Base-by-base conservation (phyloP, 92 coral and sea anemone species). In the Porites divaricata region DNA sequence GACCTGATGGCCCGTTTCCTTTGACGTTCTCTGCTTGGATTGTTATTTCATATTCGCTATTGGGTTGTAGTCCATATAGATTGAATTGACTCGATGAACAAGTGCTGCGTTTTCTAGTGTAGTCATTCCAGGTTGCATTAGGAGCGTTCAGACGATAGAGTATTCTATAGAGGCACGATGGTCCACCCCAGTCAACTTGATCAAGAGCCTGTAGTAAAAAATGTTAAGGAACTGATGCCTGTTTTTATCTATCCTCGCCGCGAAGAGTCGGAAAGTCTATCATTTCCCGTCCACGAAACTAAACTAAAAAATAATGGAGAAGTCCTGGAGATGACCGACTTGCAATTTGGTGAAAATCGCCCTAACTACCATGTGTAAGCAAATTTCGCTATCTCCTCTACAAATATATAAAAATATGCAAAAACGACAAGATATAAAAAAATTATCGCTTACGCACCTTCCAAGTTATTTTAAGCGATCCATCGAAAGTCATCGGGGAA, bases 1-100 rank as follows among this genome's bases (percentile, higher is more conserved):
- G 66, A 41, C 94, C 88, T 9, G 49, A 57, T 35, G 92, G 94
- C 10, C 94, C 92, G 20, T 22, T 9, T 11, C 94, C 94, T 12
- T 13, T 14, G 19, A 8, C 11, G 79, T 81, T 83, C 22, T 61
- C 58, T 1, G 88, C 75, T 76, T 48, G 87, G 15, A 91, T 80
- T 23, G 59, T 52, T 58, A 88, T 48, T 74, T 88, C 84, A 1
- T 80, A 74, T 2, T 62, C 84, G 16, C 51, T 68, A 70, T 91
- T 75, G n/a, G 65, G 67, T 19, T 41, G 56, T 22, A 91, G 73
- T 13, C 58, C 12, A 2, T 5, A 0, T 14, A 87, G 0, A 22
- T 28, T 53, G 15, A 53, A 7, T 8, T 8, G 7, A 8, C 1
- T 14, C 21, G 11, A 41, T 16, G 21, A 16, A 75, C 94, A 91